phyloP scores from a whole-genome alignment of 2,113 vertebrate genomes.

The Zosterops lateralis region DNA sequence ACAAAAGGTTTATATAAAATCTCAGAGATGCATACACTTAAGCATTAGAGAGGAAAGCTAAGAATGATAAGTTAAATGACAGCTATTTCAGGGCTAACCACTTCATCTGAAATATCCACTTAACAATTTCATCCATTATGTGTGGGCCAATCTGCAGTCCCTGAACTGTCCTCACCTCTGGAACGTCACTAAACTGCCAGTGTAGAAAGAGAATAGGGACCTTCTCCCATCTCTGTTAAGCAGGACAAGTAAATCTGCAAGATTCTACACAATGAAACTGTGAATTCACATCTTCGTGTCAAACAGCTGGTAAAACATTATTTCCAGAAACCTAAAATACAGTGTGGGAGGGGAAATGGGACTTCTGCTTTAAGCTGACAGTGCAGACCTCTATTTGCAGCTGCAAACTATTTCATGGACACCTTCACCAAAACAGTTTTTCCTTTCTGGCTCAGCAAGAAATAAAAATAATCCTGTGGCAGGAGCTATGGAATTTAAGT shows the following conservation, averaged over 20 bases:
- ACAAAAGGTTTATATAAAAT: background rate
- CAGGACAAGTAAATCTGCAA: constrained; percentile 15
- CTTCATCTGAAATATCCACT: constrained; percentile 31
- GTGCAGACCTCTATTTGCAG: constrained; percentile 35
- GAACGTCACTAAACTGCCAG: background rate
- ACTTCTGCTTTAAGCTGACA: constrained; percentile 37
- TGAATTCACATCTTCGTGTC: constrained; percentile 4
- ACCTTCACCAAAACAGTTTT: constrained; percentile 19
- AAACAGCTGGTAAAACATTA: constrained; percentile 56
- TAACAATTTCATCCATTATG: constrained; percentile 28
- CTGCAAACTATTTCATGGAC: constrained; percentile 55
- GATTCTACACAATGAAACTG: background rate
- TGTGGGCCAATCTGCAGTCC: background rate
- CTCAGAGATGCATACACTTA: background rate
- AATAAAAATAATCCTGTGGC: constrained; percentile 25
- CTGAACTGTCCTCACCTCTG: constrained; percentile 30
- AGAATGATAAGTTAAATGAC: constrained; percentile 37
- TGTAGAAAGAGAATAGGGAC: background rate
- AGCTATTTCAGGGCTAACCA: constrained; percentile 29
- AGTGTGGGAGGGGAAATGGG: constrained; percentile 9
- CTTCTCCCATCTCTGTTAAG: background rate
- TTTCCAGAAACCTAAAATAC: constrained; percentile 33
- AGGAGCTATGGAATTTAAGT: background rate
- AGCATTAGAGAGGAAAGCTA: background rate
- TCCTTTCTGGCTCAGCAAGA: constrained; percentile 42